phyloP scores from a whole-genome alignment of 2,113 vertebrate species.

The Syngnathoides biaculeatus region DNA sequence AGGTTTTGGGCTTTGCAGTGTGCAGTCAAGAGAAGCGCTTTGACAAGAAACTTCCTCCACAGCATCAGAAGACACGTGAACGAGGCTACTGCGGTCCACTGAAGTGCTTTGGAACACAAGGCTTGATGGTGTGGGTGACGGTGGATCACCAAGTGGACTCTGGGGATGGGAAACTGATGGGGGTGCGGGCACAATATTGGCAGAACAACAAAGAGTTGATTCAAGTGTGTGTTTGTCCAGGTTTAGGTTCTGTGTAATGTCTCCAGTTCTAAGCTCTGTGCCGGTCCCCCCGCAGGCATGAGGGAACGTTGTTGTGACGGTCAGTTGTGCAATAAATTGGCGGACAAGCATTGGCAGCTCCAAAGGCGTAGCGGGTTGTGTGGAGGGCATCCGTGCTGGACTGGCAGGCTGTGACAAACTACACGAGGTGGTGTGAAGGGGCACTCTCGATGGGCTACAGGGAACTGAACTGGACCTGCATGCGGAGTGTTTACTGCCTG shows the following conservation, averaged over 20 bases:
- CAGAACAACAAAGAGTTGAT: slow-evolving; percentile 6
- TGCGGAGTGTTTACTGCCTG: slow-evolving; percentile 1
- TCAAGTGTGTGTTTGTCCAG: slow-evolving; percentile 42
- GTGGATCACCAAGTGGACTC: not conserved
- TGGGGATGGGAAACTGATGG: not conserved
- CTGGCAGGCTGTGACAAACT: slow-evolving; percentile 50
- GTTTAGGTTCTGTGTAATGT: slow-evolving; percentile 3
- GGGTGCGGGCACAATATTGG: not conserved
- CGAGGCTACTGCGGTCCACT: slow-evolving; percentile 47
- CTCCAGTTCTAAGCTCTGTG: not conserved
- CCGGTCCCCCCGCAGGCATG: not conserved
- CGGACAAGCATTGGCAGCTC: slow-evolving; percentile 2
- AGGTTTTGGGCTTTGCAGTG: not conserved
- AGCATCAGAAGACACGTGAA: slow-evolving; percentile 19
- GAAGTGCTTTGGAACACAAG: slow-evolving; percentile 50
- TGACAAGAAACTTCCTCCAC: slow-evolving; percentile 4
- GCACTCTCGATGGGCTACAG: slow-evolving; percentile 48
- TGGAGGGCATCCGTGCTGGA: slow-evolving; percentile 15
- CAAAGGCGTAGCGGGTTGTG: not conserved
- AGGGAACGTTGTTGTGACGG: not conserved
- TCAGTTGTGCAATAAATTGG: slow-evolving; percentile 1
- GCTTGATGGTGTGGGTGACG: slow-evolving; percentile 48
- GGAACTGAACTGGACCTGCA: slow-evolving; percentile 42
- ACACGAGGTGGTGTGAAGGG: slow-evolving; percentile 9
- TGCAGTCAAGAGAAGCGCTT: not conserved